These are phyloP conservation scores for Hesperophylax magnus DNA, from an alignment of 1,140 invertebrate genomes.

Conservation along the genomic window DNA sequence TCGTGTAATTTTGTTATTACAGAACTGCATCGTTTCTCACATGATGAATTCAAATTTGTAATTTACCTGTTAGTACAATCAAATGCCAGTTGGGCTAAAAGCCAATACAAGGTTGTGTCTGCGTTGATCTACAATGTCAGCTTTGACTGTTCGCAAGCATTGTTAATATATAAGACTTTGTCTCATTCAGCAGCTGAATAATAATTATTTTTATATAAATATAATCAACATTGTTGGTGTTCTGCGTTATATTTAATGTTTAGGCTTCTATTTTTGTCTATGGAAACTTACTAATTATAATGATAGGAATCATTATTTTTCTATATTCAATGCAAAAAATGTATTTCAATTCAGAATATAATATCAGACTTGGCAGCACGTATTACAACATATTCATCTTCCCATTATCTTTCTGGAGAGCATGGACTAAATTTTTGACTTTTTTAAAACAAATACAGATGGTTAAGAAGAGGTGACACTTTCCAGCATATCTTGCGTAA, in stretches of 20 bases:
- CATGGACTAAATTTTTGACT: too few relatives aligned
- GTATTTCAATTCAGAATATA: too few relatives aligned
- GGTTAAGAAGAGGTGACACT: too few relatives aligned
- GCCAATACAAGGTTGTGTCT: constrained; percentile 24
- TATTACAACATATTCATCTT: too few relatives aligned
- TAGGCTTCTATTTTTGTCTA: constrained; percentile 21
- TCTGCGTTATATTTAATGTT: constrained; percentile 1
- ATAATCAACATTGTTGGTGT: neutral
- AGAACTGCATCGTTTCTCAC: neutral
- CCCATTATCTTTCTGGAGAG: too few relatives aligned
- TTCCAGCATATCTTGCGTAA: too few relatives aligned
- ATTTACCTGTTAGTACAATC: constrained; percentile 17
- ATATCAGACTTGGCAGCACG: too few relatives aligned
- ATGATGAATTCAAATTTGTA: neutral
- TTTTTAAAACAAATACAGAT: too few relatives aligned
- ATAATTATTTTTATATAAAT: constrained; percentile 31
- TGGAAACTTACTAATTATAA: neutral
- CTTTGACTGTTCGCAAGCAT: neutral
- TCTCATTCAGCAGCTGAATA: neutral
- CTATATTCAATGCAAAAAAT: neutral
- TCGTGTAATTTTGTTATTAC: too few relatives aligned
- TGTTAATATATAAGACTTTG: neutral
- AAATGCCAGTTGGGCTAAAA: constrained; percentile 14
- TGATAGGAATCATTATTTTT: neutral
- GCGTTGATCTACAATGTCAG: constrained; percentile 5